Percentiles rank a stretch among this genome's conserved stretches.
These are phyloP conservation scores for Aporrectodea caliginosa DNA, from an alignment of 1,140 invertebrate genomes.

Conservation along the genomic window DNA sequence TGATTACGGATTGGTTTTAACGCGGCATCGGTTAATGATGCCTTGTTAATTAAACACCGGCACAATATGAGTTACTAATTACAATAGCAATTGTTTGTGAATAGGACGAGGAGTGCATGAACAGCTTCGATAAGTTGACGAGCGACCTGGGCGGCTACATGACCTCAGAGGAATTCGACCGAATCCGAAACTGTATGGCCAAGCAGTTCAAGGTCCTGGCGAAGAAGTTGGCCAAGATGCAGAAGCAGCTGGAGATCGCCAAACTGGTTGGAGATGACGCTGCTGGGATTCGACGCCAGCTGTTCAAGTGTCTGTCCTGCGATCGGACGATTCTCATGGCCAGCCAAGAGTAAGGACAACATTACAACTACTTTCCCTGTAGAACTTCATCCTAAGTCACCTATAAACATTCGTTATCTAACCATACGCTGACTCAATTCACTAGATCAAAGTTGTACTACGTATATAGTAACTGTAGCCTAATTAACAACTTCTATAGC, in stretches of 20 bases:
- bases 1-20: no score
- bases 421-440: no score
- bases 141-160: background rate
- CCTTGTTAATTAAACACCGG: no score
- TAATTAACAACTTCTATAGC: no score
- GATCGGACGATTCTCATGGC: background rate
- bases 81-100: no score
- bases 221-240: background rate
- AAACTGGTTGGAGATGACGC: background rate
- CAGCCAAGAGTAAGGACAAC: background rate
- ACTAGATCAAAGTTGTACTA: no score
- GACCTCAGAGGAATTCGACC: background rate
- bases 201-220: background rate
- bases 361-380: no score
- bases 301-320: background rate
- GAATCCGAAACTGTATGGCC: background rate
- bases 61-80: no score
- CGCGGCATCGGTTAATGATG: no score
- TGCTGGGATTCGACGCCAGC: background rate
- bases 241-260: background rate
- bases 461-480: no score
- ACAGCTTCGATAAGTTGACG: background rate
- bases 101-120: background rate
- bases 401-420: no score
- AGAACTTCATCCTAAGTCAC: no score